Evolutionary conservation across 2,113 vertebrate genomes (phyloP).

Genomic region (Excalfactoria chinensis): DNA sequence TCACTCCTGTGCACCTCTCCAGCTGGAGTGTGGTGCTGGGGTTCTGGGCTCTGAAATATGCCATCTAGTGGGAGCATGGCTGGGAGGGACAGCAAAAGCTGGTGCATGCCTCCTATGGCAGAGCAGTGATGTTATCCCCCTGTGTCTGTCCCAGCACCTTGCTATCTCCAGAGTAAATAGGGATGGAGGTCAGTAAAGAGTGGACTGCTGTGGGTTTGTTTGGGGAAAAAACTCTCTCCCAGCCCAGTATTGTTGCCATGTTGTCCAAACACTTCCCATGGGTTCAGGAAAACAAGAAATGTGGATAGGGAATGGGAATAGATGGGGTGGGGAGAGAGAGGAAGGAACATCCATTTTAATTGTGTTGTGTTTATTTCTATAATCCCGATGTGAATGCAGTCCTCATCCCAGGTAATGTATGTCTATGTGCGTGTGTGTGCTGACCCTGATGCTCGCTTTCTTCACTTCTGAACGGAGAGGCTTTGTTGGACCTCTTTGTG

Average conservation of each 20-base stretch:
- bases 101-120: neutral
- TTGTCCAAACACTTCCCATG: neutral
- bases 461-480: constrained; percentile 5
- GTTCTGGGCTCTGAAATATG: neutral
- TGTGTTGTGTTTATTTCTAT: constrained; percentile 70
- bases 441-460: constrained; percentile 36
- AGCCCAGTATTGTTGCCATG: neutral
- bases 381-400: constrained; percentile 76
- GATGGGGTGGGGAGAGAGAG: neutral
- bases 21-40: neutral
- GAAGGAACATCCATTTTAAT: constrained; percentile 58
- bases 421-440: constrained; percentile 56
- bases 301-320: neutral
- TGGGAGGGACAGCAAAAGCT: neutral
- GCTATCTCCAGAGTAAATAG: neutral
- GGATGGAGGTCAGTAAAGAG: neutral
- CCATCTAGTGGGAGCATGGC: neutral
- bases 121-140: neutral
- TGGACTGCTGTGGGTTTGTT: neutral
- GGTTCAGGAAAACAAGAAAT: neutral
- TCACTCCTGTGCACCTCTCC: fast-evolving
- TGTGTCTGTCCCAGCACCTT: neutral
- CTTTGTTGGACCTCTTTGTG: constrained; percentile 51
- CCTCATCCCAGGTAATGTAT: constrained; percentile 85
- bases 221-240: neutral